These are phyloP conservation scores for Thinocorus orbignyianus DNA, from an alignment of 2,113 vertebrate genomes.

Conservation along the genomic window DNA sequence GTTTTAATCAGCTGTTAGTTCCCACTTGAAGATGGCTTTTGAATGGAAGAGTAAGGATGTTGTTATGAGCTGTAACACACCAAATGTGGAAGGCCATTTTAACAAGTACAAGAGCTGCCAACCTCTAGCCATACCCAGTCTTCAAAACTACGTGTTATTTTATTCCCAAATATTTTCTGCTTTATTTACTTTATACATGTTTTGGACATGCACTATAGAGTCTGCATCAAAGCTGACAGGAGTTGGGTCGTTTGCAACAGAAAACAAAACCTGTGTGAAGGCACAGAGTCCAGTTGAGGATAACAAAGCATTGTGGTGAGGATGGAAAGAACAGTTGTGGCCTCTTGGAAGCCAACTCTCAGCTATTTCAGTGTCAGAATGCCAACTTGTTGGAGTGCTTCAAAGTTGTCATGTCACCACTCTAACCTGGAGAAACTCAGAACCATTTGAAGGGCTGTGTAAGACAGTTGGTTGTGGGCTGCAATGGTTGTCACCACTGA, in stretches of 20 bases:
- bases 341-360: not conserved
- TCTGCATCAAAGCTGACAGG: not conserved
- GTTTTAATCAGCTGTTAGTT: not conserved
- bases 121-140: not conserved
- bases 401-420: not conserved
- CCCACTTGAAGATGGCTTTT: not conserved
- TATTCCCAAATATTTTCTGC: not conserved
- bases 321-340: not conserved
- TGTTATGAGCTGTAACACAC: not conserved
- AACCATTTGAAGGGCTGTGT: not conserved
- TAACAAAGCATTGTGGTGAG: not conserved
- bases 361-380: not conserved
- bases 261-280: not conserved
- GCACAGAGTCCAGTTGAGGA: not conserved
- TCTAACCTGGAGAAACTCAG: not conserved
- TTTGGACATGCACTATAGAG: not conserved
- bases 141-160: not conserved
- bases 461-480: not conserved
- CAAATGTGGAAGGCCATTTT: not conserved
- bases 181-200: not conserved
- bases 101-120: not conserved
- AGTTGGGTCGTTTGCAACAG: accelerated
- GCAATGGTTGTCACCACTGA: not conserved
- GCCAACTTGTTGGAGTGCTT: not conserved
- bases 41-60: not conserved